Evolutionary conservation across 2,888 invertebrate genomes (phyloP).

Genomic region (Rugalucina vietnamica): DNA sequence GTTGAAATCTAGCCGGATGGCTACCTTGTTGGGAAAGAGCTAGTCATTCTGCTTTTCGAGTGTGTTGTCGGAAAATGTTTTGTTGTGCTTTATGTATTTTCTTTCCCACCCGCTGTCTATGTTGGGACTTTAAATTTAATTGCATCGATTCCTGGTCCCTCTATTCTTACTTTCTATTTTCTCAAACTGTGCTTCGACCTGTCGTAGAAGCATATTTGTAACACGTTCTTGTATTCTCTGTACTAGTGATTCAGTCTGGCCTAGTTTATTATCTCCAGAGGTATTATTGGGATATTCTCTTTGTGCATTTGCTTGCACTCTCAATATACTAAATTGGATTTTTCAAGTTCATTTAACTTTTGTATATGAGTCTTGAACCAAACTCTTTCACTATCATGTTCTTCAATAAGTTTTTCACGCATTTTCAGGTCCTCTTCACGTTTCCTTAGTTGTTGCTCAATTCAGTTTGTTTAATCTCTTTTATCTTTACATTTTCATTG

Average conservation of each 20-base stretch:
- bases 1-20: no score
- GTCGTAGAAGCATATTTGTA: no score
- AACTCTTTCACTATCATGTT: neutral
- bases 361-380: neutral
- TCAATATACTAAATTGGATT: neutral
- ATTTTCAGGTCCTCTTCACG: neutral
- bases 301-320: neutral
- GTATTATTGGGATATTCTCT: no score
- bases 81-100: no score
- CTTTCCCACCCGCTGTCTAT: no score
- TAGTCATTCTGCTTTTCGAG: no score
- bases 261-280: no score
- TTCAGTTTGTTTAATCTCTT: neutral
- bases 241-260: neutral
- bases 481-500: neutral
- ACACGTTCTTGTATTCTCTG: neutral
- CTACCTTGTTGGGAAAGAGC: no score
- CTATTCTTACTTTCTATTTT: neutral
- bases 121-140: neutral
- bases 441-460: neutral
- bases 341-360: neutral
- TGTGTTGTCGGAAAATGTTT: no score
- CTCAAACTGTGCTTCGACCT: neutral
- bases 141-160: neutral
- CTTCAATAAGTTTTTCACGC: neutral